Conservation (phyloP, 2,113 vertebrate species). For the Thalassarche chlororhynchos region DNA sequence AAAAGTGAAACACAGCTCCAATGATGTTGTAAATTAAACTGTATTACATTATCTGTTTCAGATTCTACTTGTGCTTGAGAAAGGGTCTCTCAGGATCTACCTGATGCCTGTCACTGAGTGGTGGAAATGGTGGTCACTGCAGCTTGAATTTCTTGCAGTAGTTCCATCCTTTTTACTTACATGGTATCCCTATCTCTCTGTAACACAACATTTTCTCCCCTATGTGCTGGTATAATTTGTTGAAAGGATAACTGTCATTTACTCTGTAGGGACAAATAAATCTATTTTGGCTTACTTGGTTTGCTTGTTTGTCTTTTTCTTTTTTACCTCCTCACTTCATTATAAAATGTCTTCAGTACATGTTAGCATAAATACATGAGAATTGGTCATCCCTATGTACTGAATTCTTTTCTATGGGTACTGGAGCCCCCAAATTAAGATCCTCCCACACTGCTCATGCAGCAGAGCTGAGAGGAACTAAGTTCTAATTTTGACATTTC, state of each 20-base stretch:
- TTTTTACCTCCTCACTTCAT: neutral
- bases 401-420: neutral
- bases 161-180: neutral
- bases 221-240: neutral
- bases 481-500: neutral
- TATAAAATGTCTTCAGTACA: neutral
- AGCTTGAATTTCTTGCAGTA: neutral
- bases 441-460: neutral
- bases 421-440: neutral
- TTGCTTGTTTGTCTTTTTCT: neutral
- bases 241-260: neutral
- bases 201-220: neutral
- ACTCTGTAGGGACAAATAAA: neutral
- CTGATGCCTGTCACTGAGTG: neutral
- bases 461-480: neutral
- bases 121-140: neutral
- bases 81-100: neutral
- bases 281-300: neutral
- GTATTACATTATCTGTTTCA: neutral
- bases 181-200: accelerated
- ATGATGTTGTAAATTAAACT: neutral
- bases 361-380: neutral
- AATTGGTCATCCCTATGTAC: neutral
- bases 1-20: neutral
- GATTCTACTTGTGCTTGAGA: neutral